Percentiles rank a stretch among this genome's conserved stretches.
phyloP scores from a whole-genome alignment of 2,888 invertebrate species.

The Amphipoea lucens region DNA sequence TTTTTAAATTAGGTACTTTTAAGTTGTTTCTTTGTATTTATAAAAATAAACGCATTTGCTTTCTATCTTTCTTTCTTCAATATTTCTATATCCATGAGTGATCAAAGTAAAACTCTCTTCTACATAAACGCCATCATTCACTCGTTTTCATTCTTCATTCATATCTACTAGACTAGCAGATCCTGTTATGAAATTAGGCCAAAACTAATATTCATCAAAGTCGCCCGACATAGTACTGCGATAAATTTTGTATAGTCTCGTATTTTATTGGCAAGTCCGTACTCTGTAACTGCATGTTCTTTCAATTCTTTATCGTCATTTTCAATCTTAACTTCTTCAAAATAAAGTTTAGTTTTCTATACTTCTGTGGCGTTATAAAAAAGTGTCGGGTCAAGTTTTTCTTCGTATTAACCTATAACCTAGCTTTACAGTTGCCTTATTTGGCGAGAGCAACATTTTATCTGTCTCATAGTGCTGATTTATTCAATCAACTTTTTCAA shows the following conservation, averaged over 20 bases:
- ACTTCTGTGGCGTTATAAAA: slow-evolving; percentile 33
- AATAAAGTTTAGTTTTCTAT: slow-evolving; percentile 28
- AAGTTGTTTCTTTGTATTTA: not conserved
- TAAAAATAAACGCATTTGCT: not conserved
- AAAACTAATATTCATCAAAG: slow-evolving; percentile 4
- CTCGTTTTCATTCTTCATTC: too few relatives aligned
- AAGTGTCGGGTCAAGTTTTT: slow-evolving; percentile 60
- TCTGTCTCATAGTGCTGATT: slow-evolving; percentile 58
- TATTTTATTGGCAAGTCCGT: slow-evolving; percentile 28
- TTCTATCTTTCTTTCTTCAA: not conserved
- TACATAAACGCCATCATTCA: not conserved
- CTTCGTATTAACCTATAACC: slow-evolving; percentile 57
- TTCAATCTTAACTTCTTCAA: not conserved
- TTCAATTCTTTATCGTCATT: not conserved
- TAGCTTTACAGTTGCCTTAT: slow-evolving; percentile 57
- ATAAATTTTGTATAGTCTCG: slow-evolving; percentile 26
- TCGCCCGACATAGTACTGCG: not conserved
- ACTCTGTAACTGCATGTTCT: not conserved
- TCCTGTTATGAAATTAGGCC: slow-evolving; percentile 4
- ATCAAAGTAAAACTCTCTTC: not conserved
- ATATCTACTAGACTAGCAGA: not conserved
- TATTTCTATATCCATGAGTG: not conserved
- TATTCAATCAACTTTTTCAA: slow-evolving; percentile 57
- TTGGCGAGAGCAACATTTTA: slow-evolving; percentile 58
- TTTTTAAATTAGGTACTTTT: not conserved